A percentile compares a stretch with the other conserved stretches of the same genome.
These are phyloP conservation scores for Mizuhopecten yessoensis DNA, from an alignment of 1,140 invertebrate species.

Conservation along the genomic window DNA sequence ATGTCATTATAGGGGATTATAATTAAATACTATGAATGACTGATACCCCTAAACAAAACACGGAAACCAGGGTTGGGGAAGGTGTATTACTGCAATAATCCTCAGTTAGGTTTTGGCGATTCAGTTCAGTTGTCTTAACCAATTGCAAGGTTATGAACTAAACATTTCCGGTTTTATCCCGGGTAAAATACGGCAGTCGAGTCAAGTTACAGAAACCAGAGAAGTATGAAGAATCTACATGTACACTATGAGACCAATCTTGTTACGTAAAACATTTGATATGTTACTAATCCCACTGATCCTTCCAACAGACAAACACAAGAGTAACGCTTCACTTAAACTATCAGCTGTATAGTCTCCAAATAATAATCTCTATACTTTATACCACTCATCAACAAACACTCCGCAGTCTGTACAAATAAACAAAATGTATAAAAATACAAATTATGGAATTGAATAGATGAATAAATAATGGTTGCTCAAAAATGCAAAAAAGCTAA, in stretches of 20 bases:
- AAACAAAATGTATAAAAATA: constrained; percentile 40
- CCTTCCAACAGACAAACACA: constrained; percentile 4
- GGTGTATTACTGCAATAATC: too few relatives aligned
- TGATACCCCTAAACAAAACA: too few relatives aligned
- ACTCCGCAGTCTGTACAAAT: not conserved
- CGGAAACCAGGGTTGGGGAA: too few relatives aligned
- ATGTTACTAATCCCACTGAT: not conserved
- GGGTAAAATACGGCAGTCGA: not conserved
- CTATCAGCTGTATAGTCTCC: too few relatives aligned
- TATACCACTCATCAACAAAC: not conserved
- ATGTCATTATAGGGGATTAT: too few relatives aligned
- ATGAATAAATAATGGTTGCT: constrained; percentile 23
- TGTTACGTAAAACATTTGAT: not conserved
- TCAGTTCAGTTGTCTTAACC: too few relatives aligned
- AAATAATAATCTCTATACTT: not conserved
- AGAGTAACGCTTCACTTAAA: not conserved
- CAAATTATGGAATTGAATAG: not conserved
- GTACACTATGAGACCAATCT: not conserved
- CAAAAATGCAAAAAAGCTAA: constrained; percentile 29
- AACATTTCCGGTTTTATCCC: too few relatives aligned
- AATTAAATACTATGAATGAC: too few relatives aligned
- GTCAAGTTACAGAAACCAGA: not conserved
- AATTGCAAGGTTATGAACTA: too few relatives aligned
- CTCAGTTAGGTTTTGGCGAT: too few relatives aligned
- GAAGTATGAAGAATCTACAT: not conserved